Conservation (phyloP, 2,797 vertebrate species). For the Ctenopoma kingsleyae region DNA sequence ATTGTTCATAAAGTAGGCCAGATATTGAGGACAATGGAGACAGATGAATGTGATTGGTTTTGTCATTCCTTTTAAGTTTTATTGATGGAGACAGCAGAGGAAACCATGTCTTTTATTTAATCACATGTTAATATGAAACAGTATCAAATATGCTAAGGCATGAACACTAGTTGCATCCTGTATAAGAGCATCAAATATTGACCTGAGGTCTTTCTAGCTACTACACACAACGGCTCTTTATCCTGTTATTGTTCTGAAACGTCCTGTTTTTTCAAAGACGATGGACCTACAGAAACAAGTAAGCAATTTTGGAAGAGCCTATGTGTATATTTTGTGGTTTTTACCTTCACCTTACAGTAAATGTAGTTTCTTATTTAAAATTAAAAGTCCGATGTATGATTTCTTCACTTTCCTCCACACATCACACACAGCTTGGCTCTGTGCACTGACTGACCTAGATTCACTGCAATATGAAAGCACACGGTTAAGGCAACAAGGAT, state of each 20-base stretch:
- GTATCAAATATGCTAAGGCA: slow-evolving; percentile 28
- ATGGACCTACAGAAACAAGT: slow-evolving; percentile 26
- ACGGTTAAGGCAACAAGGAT: slow-evolving; percentile 43
- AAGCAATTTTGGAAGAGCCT: slow-evolving; percentile 12
- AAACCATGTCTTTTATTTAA: slow-evolving; percentile 25
- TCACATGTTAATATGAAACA: slow-evolving; percentile 21
- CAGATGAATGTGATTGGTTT: slow-evolving; percentile 22
- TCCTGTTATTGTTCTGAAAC: slow-evolving; percentile 50
- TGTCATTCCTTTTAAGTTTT: slow-evolving; percentile 22
- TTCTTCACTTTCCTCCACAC: slow-evolving; percentile 51
- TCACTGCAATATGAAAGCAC: slow-evolving; percentile 44
- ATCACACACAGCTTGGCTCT: slow-evolving; percentile 41
- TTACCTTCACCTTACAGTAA: neutral
- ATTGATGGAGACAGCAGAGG: slow-evolving; percentile 13
- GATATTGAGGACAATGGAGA: slow-evolving; percentile 23
- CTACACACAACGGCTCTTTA: slow-evolving; percentile 50
- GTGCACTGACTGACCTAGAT: slow-evolving; percentile 64
- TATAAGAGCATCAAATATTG: slow-evolving; percentile 44
- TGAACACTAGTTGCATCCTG: slow-evolving; percentile 45
- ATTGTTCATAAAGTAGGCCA: slow-evolving; percentile 42
- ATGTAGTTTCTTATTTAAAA: slow-evolving; percentile 8
- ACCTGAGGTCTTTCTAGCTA: slow-evolving; percentile 35
- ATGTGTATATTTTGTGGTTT: slow-evolving; percentile 5
- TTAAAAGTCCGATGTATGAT: neutral
- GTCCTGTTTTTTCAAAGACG: slow-evolving; percentile 30